Evolutionary conservation across 2,888 invertebrate genomes (phyloP).

Genomic region (Aplocera efformata): DNA sequence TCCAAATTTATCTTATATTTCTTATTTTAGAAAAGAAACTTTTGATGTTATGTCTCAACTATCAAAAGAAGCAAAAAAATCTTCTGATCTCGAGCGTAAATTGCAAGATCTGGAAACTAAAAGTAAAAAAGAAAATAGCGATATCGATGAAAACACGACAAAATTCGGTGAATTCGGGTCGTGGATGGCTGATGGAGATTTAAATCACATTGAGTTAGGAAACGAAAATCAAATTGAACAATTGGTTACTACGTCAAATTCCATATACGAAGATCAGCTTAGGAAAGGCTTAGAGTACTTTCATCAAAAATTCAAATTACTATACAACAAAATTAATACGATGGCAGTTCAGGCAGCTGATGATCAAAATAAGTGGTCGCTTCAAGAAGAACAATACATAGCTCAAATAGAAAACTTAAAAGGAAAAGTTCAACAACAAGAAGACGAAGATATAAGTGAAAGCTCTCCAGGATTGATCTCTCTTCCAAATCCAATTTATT

Average conservation of each 20-base stretch:
- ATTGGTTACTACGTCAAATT: constrained; percentile 42
- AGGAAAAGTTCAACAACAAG: constrained; percentile 43
- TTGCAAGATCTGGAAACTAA: constrained; percentile 47
- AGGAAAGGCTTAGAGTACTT: constrained; percentile 63
- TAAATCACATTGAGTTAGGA: constrained; percentile 42
- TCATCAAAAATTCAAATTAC: constrained; percentile 60
- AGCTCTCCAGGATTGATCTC: constrained; percentile 59
- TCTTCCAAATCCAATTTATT: constrained; percentile 35
- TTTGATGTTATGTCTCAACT: constrained; percentile 60
- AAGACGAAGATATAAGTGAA: constrained; percentile 59
- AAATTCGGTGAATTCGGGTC: constrained; percentile 52
- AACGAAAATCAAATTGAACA: constrained; percentile 47
- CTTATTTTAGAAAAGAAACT: constrained; percentile 60
- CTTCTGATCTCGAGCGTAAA: constrained; percentile 53
- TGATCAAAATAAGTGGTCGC: constrained; percentile 62
- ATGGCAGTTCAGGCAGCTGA: constrained; percentile 65
- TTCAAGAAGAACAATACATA: constrained; percentile 68
- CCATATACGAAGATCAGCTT: constrained; percentile 53
- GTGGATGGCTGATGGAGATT: constrained; percentile 55
- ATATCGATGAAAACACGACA: constrained; percentile 19
- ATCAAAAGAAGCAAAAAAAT: constrained; percentile 57
- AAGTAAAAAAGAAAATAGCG: constrained; percentile 31
- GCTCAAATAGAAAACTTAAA: constrained; percentile 66
- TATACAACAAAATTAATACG: constrained; percentile 68
- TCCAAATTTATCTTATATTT: not conserved